Conservation (phyloP, 1,140 invertebrate species). For the Samia ricini region DNA sequence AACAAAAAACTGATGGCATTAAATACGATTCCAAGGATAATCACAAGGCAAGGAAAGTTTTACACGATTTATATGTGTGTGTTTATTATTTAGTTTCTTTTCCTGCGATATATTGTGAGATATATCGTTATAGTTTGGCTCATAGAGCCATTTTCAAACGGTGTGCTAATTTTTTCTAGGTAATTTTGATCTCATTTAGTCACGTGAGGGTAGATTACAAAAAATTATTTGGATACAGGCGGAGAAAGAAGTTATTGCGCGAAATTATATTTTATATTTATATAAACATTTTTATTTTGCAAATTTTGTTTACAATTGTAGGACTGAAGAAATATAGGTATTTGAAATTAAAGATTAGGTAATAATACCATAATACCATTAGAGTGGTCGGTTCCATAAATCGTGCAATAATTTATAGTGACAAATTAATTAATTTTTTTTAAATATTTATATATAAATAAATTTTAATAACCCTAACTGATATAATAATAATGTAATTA, state of each 20-base stretch:
- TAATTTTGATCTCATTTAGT: background rate
- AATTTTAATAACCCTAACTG: conserved; percentile 1
- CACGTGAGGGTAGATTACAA: background rate
- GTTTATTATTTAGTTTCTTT: background rate
- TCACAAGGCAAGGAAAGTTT: no score
- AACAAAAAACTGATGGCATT: no score
- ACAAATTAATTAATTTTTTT: conserved; percentile 19
- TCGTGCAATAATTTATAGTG: conserved; percentile 23
- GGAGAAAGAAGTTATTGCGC: background rate
- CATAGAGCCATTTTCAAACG: background rate
- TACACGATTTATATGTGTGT: background rate
- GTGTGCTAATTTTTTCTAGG: background rate
- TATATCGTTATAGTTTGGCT: background rate
- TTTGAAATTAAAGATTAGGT: no score
- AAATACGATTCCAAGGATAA: background rate
- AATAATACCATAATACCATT: no score
- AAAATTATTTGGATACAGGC: background rate
- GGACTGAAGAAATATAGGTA: no score
- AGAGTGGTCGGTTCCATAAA: conserved; percentile 3
- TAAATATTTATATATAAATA: no score
- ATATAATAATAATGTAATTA: conserved; percentile 1
- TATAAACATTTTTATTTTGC: no score
- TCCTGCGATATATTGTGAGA: background rate
- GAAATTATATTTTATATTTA: background rate
- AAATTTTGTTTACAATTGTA: no score